Percentiles rank a stretch among this genome's conserved stretches.
These are phyloP conservation scores for Cyclina sinensis DNA, from an alignment of 1,140 invertebrate species.

Conservation along the genomic window DNA sequence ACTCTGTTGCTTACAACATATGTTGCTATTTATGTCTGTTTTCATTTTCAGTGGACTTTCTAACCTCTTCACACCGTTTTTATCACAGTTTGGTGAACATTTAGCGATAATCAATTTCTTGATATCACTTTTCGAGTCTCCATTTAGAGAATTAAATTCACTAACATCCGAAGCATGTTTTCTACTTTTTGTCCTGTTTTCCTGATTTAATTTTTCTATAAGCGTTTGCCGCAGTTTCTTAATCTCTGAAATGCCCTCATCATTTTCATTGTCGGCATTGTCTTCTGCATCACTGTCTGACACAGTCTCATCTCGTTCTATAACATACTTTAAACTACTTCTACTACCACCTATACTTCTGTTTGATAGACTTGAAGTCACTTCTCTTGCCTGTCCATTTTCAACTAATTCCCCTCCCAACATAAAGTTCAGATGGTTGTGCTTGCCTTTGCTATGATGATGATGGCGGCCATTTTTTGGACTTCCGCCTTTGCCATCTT, in stretches of 20 bases:
- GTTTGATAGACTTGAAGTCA: conserved; percentile 67
- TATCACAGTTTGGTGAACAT: conserved; percentile 68
- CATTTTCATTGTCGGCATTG: conserved; percentile 55
- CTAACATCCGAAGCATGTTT: conserved; percentile 52
- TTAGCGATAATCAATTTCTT: conserved; percentile 49
- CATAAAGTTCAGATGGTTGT: conserved; percentile 48
- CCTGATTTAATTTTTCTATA: conserved; percentile 59
- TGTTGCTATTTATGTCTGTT: conserved; percentile 81
- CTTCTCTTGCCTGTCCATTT: conserved; percentile 46
- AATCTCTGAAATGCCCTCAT: conserved; percentile 25
- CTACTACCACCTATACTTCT: conserved; percentile 72
- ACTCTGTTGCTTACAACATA: conserved; percentile 74
- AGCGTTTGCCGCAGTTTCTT: conserved; percentile 49
- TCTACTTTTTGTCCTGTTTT: conserved; percentile 51
- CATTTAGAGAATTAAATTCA: conserved; percentile 39
- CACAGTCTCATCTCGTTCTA: conserved; percentile 71
- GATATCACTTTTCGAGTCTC: conserved; percentile 23
- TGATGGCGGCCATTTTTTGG: conserved; percentile 60
- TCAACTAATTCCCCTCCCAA: conserved; percentile 24
- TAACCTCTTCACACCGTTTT: conserved; percentile 55
- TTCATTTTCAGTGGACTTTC: conserved; percentile 60
- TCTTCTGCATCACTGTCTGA: conserved; percentile 76
- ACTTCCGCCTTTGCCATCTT: conserved; percentile 66
- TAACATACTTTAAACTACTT: conserved; percentile 76
- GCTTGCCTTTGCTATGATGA: conserved; percentile 63